Evolutionary conservation across 1,140 invertebrate genomes (phyloP), one percentile per base, ranked within the genome.

Genomic region (Rhopalosiphum maidis): DNA sequence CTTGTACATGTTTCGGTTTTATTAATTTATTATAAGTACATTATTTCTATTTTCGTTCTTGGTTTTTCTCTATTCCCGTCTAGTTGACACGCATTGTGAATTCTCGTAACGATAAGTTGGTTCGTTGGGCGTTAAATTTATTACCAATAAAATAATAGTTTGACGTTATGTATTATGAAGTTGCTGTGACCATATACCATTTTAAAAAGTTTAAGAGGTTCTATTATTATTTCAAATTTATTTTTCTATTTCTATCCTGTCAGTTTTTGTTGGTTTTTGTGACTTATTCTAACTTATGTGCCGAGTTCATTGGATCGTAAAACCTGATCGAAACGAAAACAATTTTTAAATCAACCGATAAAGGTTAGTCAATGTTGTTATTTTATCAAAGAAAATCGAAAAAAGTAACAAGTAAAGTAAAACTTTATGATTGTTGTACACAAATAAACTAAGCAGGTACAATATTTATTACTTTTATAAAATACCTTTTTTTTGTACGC

Each of bases 11-110:
- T 46, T 48, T 91, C 2, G 48, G 43, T 91, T 91, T 91, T 91
- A 91, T 91, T 46, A 35, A 91, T 82, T 91, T 83, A 91, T 83
- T 51, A 48, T 91, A 91, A 51, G 48, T 46, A 77, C 22, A 51
- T 90, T 90, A 25, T 68, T 60, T 43, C 48, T 41, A 22, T 83
- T 54, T 37, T 77, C 41, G 43, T 46, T 82, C 77, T 48, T 77
- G 15, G 37, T 91, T 82, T 77, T 46, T 83, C 22, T 23, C 46
- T n/a, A n/a, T 68, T 21, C 25, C 54, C 41, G 43, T 90, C 41
- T 90, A 90, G 48, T 55, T 9, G 41, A 9, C 43, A 43, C 18
- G 43, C 9, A 23, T 35, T 83, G 68, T 37, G 60, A 25, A 83
- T 91, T 91, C 82, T 25, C 68, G 7, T 51, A 35, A 9, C 43